Evolutionary conservation across 2,888 invertebrate genomes (phyloP).

Genomic region (Rhyacophila evoluta): DNA sequence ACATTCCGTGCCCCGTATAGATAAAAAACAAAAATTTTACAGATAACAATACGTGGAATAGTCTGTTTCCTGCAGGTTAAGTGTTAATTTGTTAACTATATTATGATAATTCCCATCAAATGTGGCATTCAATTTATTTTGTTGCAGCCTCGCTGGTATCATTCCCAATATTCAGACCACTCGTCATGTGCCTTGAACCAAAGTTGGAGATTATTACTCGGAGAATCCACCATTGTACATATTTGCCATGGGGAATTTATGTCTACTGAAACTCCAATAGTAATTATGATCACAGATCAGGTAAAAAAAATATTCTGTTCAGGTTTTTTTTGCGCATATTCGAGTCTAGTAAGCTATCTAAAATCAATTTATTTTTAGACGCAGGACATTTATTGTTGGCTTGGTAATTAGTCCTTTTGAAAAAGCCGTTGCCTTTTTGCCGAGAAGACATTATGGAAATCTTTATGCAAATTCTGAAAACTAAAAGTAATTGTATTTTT

Average conservation of each 20-base stretch:
- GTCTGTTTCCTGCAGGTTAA: too few species aligned
- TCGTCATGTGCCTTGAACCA: background rate
- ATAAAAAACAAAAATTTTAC: too few species aligned
- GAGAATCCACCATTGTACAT: background rate
- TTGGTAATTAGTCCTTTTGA: background rate
- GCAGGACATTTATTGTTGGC: background rate
- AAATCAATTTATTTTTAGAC: too few species aligned
- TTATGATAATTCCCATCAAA: too few species aligned
- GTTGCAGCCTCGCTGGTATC: background rate
- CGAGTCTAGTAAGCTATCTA: background rate
- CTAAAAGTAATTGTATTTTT: background rate
- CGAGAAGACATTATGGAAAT: background rate
- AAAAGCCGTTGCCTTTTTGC: background rate
- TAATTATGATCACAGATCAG: slow-evolving; percentile 4
- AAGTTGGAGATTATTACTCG: background rate
- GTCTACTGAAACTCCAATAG: background rate
- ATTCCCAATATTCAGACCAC: background rate
- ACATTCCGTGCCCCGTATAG: too few species aligned
- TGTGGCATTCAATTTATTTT: background rate
- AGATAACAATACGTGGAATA: too few species aligned
- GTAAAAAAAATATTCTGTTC: background rate
- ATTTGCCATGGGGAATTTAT: background rate
- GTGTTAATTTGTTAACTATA: too few species aligned
- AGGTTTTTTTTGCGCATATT: background rate
- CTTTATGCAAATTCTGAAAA: background rate